Conservation (phyloP, 2,113 vertebrate genomes). For the Illadopsis cleaveri region DNA sequence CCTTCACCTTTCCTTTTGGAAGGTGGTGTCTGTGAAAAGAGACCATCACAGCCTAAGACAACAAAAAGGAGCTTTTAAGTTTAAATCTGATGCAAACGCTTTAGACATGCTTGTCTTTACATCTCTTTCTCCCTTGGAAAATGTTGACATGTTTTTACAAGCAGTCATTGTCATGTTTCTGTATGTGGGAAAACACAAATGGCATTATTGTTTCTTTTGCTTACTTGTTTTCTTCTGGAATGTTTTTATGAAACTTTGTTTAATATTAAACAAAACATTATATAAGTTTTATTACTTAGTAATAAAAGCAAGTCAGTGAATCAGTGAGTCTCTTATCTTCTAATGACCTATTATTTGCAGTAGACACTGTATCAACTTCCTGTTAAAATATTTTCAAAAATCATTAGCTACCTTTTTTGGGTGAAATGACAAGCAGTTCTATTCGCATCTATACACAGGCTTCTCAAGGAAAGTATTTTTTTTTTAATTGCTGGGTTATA, state of each 20-base stretch:
- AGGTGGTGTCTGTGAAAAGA: neutral
- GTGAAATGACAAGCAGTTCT: neutral
- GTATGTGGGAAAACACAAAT: neutral
- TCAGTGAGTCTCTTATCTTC: neutral
- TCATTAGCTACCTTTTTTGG: neutral
- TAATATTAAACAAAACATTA: neutral
- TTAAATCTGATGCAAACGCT: neutral
- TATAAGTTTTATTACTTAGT: neutral
- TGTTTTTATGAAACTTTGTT: neutral
- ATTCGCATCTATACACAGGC: neutral
- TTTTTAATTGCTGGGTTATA: neutral
- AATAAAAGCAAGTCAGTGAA: neutral
- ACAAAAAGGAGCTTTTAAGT: neutral
- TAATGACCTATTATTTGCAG: constrained; percentile 10
- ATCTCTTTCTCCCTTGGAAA: neutral
- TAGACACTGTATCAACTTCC: neutral
- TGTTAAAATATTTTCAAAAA: neutral
- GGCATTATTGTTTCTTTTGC: neutral
- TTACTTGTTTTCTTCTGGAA: neutral
- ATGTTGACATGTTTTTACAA: neutral
- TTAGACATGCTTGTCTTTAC: neutral
- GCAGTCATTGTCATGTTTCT: neutral
- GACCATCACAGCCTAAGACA: neutral
- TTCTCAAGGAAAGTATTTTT: neutral
- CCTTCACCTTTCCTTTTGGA: neutral